These are phyloP conservation scores for Cairina moschata DNA, from an alignment of 2,113 vertebrate species.

Conservation along the genomic window DNA sequence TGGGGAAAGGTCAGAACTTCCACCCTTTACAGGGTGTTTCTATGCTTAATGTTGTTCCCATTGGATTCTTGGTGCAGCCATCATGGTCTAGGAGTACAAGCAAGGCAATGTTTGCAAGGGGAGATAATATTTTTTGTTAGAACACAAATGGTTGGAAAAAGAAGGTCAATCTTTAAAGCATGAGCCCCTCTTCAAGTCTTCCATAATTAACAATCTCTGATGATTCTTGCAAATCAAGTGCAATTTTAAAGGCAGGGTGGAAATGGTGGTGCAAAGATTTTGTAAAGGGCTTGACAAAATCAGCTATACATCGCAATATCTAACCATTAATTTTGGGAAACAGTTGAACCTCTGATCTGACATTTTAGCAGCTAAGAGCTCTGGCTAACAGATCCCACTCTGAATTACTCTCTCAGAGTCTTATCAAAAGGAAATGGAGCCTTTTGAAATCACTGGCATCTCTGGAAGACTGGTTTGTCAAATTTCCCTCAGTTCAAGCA, in stretches of 20 bases:
- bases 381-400: constrained; percentile 49
- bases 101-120: neutral
- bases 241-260: neutral
- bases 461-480: constrained; percentile 69
- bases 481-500: constrained; percentile 64
- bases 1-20: neutral
- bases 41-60: neutral
- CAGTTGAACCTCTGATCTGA: constrained; percentile 63
- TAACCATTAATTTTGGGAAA: constrained; percentile 57
- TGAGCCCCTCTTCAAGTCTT: neutral
- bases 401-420: constrained; percentile 64
- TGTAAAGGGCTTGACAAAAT: constrained; percentile 38
- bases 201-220: neutral
- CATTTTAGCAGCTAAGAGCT: constrained; percentile 51
- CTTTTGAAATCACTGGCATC: constrained; percentile 58
- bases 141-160: neutral
- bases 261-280: neutral
- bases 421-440: constrained; percentile 61
- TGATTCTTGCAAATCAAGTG: neutral
- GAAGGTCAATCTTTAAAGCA: constrained; percentile 2
- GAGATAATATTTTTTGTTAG: neutral
- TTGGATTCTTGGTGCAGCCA: neutral
- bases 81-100: neutral
- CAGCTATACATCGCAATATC: constrained; percentile 28
- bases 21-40: neutral